Evolutionary conservation across 2,113 vertebrate species (phyloP).

Genomic region (Zootoca vivipara): DNA sequence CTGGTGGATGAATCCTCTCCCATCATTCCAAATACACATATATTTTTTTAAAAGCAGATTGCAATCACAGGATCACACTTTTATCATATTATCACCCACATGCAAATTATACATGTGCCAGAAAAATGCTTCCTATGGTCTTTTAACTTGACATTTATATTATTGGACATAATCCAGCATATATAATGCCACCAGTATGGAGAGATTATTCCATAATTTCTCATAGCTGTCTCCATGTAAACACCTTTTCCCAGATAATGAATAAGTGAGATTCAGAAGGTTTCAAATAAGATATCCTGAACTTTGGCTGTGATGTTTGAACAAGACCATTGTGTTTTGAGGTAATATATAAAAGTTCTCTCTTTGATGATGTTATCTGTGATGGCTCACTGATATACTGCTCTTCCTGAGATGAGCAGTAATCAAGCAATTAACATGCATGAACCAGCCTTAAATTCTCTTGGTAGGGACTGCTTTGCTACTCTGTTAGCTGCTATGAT

Average conservation of each 20-base stretch:
- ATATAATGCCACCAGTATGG: neutral
- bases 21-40: neutral
- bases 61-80: neutral
- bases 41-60: neutral
- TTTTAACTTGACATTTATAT: neutral
- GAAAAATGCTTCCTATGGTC: neutral
- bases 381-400: neutral
- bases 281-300: conserved; percentile 13
- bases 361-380: neutral
- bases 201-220: neutral
- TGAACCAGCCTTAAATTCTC: neutral
- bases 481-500: neutral
- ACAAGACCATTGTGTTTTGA: neutral
- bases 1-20: neutral
- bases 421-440: neutral
- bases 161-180: neutral
- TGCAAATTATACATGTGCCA: neutral
- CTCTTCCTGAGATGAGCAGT: neutral
- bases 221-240: neutral
- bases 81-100: too few species aligned
- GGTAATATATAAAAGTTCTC: neutral
- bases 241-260: neutral
- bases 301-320: neutral
- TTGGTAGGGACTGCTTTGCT: neutral
- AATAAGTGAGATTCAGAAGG: neutral